Evolutionary conservation across 2,797 vertebrate genomes (phyloP).

Genomic region (Rhincodon typus): DNA sequence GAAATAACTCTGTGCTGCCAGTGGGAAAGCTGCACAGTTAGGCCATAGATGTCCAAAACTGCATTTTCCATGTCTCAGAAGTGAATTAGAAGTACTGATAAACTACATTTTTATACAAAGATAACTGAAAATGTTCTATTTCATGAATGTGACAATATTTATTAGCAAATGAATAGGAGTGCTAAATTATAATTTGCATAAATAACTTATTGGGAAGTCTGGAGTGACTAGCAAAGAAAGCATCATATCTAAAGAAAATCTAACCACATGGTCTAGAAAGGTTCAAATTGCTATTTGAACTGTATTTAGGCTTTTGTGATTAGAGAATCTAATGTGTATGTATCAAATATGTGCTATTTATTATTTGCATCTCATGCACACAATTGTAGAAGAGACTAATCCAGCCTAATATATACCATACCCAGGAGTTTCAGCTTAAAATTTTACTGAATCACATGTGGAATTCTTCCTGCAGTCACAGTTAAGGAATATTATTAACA

Average conservation of each 20-base stretch:
- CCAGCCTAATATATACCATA: not conserved
- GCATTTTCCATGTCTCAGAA: not conserved
- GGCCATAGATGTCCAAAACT: not conserved
- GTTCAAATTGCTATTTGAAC: not conserved
- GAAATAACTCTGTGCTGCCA: not conserved
- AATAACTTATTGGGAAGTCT: not conserved
- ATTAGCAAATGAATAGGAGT: too few species aligned
- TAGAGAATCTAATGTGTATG: not conserved
- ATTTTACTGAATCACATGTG: not conserved
- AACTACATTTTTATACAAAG: not conserved
- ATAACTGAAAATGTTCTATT: not conserved
- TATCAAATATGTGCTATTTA: not conserved
- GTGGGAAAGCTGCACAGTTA: not conserved
- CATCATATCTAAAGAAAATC: not conserved
- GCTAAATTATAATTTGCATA: too few species aligned
- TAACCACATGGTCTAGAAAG: not conserved
- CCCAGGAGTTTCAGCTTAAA: not conserved
- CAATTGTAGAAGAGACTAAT: not conserved
- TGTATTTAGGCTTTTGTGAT: not conserved
- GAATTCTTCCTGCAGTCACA: not conserved
- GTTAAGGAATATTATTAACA: not conserved
- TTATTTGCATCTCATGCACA: not conserved
- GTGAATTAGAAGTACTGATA: not conserved
- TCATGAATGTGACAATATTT: not conserved
- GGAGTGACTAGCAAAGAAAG: not conserved